A percentile compares a stretch with the other conserved stretches of the same genome.
Conservation (phyloP, 1,140 invertebrate genomes). For the Drosophila littoralis region DNA sequence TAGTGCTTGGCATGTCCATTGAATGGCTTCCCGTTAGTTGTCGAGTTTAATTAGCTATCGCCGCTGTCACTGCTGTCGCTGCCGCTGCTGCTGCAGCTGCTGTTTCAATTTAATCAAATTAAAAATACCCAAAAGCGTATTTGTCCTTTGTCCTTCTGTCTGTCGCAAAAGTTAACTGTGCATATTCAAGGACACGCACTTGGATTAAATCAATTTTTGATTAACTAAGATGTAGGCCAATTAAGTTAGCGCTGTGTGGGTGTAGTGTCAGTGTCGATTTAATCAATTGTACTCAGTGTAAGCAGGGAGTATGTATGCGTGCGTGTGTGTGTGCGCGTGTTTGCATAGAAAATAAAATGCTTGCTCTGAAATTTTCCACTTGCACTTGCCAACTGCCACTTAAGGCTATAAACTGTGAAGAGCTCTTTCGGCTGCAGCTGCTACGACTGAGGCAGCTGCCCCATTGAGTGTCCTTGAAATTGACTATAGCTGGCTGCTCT, state of each 20-base stretch:
- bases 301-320: slow-evolving; percentile 1
- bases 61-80: slow-evolving; percentile 28
- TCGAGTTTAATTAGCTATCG: slow-evolving; percentile 74
- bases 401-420: slow-evolving; percentile 79
- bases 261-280: slow-evolving; percentile 48
- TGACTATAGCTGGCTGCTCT: slow-evolving; percentile 54
- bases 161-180: slow-evolving; percentile 23
- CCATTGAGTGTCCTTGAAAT: slow-evolving; percentile 73
- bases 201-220: slow-evolving; percentile 69
- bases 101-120: slow-evolving; percentile 77
- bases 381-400: slow-evolving; percentile 80
- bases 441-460: slow-evolving; percentile 61
- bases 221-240: slow-evolving; percentile 56
- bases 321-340: slow-evolving; percentile 26
- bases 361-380: slow-evolving; percentile 79
- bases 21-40: slow-evolving; percentile 74
- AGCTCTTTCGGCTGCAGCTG: slow-evolving; percentile 66
- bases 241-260: slow-evolving; percentile 35
- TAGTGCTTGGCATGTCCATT: slow-evolving; percentile 81
- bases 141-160: not conserved
- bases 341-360: slow-evolving; percentile 75
- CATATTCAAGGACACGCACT: slow-evolving; percentile 43
- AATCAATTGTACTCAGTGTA: slow-evolving; percentile 55
- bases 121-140: slow-evolving; percentile 55
- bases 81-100: slow-evolving; percentile 47